Percentiles rank a stretch among this genome's conserved stretches.
Evolutionary conservation across 2,888 invertebrate genomes (phyloP).

Genomic region (Pogonocherus hispidulus): DNA sequence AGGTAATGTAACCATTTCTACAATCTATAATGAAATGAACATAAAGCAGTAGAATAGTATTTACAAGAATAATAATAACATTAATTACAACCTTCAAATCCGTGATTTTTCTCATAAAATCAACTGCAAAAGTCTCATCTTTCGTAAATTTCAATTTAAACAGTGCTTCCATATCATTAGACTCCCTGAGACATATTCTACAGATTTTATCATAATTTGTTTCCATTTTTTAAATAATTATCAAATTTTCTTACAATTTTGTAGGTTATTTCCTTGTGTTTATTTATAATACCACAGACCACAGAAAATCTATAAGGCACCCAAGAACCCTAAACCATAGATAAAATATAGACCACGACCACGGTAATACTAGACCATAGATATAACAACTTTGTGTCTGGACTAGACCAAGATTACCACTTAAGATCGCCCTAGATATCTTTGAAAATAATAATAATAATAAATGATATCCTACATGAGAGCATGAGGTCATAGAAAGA

Average conservation of each 20-base stretch:
- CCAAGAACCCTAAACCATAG: too few species aligned
- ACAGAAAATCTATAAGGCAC: too few species aligned
- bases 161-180: slow-evolving; percentile 43
- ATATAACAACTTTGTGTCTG: too few species aligned
- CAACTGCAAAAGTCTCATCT: slow-evolving; percentile 35
- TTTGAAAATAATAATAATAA: too few species aligned
- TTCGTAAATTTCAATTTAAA: slow-evolving; percentile 44
- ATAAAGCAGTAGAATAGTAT: background rate
- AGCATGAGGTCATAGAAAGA: too few species aligned
- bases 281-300: too few species aligned
- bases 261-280: background rate
- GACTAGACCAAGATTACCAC: too few species aligned
- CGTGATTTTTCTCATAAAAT: slow-evolving; percentile 51
- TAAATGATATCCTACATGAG: too few species aligned
- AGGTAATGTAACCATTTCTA: slow-evolving; percentile 47
- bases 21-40: slow-evolving; percentile 42
- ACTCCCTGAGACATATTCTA: slow-evolving; percentile 49
- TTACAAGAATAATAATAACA: background rate
- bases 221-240: slow-evolving; percentile 21
- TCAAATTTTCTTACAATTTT: background rate
- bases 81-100: slow-evolving; percentile 45
- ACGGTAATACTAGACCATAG: too few species aligned
- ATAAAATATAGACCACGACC: too few species aligned
- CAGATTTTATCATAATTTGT: slow-evolving; percentile 44
- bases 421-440: too few species aligned